Conservation (phyloP, 2,113 vertebrate species). For the Jacana jacana region DNA sequence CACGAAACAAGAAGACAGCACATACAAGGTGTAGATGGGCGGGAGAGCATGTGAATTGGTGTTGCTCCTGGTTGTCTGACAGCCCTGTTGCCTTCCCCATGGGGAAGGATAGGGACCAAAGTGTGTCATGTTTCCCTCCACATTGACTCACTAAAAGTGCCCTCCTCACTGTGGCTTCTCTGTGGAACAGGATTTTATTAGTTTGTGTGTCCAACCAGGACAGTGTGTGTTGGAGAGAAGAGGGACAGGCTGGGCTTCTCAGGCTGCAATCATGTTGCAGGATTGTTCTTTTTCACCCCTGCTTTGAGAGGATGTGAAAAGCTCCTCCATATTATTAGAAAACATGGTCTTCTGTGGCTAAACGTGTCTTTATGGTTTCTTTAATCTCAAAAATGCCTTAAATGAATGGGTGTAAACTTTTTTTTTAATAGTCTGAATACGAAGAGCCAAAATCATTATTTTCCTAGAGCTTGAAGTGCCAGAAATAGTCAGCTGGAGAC, state of each 20-base stretch:
- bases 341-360: conserved; percentile 60
- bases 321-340: conserved; percentile 59
- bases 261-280: neutral
- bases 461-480: conserved; percentile 69
- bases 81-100: neutral
- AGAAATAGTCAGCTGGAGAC: conserved; percentile 68
- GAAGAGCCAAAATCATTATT: conserved; percentile 77
- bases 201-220: conserved; percentile 25
- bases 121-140: neutral
- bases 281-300: neutral
- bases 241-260: neutral
- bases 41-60: neutral
- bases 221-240: neutral
- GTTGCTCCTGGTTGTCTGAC: neutral
- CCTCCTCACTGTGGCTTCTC: neutral
- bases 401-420: conserved; percentile 75
- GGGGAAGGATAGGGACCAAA: neutral
- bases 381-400: conserved; percentile 72
- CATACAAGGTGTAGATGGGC: neutral
- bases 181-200: neutral
- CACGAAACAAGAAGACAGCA: neutral
- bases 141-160: neutral
- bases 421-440: conserved; percentile 66
- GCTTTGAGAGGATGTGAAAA: conserved; percentile 45
- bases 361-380: conserved; percentile 72